Evolutionary conservation across 2,113 vertebrate species (phyloP).

Genomic region (Ardeotis arabs): DNA sequence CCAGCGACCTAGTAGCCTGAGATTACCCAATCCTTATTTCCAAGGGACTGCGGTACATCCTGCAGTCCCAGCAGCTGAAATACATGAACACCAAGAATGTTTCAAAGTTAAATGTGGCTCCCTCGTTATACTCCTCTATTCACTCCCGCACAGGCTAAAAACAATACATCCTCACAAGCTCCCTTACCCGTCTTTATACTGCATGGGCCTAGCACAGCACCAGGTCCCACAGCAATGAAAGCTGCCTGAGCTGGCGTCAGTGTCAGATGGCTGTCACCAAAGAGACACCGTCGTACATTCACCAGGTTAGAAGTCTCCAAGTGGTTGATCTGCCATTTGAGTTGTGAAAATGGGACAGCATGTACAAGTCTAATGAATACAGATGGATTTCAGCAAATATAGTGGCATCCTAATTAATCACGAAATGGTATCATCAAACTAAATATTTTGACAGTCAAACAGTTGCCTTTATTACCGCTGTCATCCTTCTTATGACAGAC

Average conservation of each 20-base stretch:
- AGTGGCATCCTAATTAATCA: neutral
- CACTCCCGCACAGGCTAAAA: rapidly evolving
- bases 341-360: neutral
- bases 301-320: neutral
- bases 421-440: neutral
- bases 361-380: neutral
- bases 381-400: neutral
- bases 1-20: neutral
- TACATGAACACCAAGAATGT: neutral
- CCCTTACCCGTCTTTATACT: neutral
- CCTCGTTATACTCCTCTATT: neutral
- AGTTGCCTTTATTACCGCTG: neutral
- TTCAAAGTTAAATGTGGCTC: neutral
- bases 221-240: neutral
- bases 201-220: rapidly evolving
- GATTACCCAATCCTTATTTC: neutral
- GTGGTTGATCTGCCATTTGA: neutral
- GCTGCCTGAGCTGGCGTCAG: rapidly evolving
- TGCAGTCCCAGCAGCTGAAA: neutral
- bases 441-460: constrained; percentile 37
- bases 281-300: rapidly evolving
- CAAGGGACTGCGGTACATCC: neutral
- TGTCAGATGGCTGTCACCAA: rapidly evolving
- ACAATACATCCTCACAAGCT: neutral
- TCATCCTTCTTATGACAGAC: neutral